Evolutionary conservation across 2,888 invertebrate species (phyloP).

Genomic region (Drosophila lacicola): DNA sequence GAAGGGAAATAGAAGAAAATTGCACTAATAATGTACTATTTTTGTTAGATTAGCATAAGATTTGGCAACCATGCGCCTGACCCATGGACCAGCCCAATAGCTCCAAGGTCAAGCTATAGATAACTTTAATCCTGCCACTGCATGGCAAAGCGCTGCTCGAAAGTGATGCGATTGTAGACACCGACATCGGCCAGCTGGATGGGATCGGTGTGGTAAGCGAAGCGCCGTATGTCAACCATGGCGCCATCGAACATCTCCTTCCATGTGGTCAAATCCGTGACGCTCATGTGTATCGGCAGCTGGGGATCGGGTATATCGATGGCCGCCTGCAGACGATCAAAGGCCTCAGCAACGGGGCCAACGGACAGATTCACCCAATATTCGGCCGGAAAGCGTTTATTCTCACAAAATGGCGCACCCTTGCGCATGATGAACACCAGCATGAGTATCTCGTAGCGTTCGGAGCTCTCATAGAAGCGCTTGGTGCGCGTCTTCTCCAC

Average conservation of each 20-base stretch:
- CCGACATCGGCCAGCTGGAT: slow-evolving; percentile 78
- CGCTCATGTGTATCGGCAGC: slow-evolving; percentile 81
- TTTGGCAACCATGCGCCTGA: neutral
- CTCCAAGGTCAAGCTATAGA: slow-evolving; percentile 11
- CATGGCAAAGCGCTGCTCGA: slow-evolving; percentile 76
- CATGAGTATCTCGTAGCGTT: slow-evolving; percentile 82
- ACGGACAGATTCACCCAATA: slow-evolving; percentile 83
- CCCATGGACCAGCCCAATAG: neutral
- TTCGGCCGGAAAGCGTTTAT: slow-evolving; percentile 82
- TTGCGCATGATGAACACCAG: slow-evolving; percentile 80
- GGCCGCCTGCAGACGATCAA: slow-evolving; percentile 76
- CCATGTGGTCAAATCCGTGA: slow-evolving; percentile 80
- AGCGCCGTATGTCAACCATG: slow-evolving; percentile 75
- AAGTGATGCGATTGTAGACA: slow-evolving; percentile 75
- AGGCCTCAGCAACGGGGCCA: slow-evolving; percentile 78
- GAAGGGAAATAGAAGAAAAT: neutral
- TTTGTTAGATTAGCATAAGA: neutral
- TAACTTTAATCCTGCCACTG: slow-evolving; percentile 74
- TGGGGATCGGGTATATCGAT: slow-evolving; percentile 82
- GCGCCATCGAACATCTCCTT: slow-evolving; percentile 81
- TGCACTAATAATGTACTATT: neutral
- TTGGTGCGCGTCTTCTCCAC: slow-evolving; percentile 82
- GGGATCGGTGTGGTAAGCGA: slow-evolving; percentile 79
- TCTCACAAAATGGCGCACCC: slow-evolving; percentile 81
- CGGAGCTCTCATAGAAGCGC: slow-evolving; percentile 81